Conservation (phyloP, 2,113 vertebrate genomes). For the Tetrao urogallus region DNA sequence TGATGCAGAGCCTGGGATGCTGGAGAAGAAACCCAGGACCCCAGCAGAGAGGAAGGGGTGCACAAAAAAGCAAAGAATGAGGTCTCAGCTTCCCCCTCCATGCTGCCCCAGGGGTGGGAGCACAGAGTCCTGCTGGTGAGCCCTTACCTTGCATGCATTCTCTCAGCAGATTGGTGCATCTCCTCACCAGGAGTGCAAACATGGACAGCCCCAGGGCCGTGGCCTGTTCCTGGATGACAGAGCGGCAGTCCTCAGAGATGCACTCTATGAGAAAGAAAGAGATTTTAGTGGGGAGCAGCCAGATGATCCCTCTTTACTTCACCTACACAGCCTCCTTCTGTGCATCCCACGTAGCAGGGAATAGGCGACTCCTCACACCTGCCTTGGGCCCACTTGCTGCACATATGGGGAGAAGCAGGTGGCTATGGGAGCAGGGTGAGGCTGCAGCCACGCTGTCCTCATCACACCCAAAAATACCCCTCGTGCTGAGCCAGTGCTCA, state of each 20-base stretch:
- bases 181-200: conserved; percentile 91
- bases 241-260: conserved; percentile 84
- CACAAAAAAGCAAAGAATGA: not conserved
- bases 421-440: not conserved
- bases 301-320: not conserved
- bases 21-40: not conserved
- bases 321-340: not conserved
- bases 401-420: rapidly evolving
- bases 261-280: conserved; percentile 68
- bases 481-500: rapidly evolving
- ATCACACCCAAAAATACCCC: not conserved
- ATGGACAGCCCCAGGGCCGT: conserved; percentile 90
- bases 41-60: not conserved
- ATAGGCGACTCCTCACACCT: not conserved
- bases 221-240: conserved; percentile 91
- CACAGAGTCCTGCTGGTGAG: rapidly evolving
- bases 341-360: not conserved
- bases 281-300: not conserved
- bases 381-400: not conserved
- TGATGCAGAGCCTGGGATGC: not conserved
- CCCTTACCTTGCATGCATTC: conserved; percentile 84
- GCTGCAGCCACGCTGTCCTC: not conserved
- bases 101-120: rapidly evolving
- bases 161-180: conserved; percentile 88
- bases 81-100: not conserved